Percentiles rank a stretch among this genome's conserved stretches.
Conservation (phyloP, 1,140 invertebrate genomes). For the Helicoverpa zea region DNA sequence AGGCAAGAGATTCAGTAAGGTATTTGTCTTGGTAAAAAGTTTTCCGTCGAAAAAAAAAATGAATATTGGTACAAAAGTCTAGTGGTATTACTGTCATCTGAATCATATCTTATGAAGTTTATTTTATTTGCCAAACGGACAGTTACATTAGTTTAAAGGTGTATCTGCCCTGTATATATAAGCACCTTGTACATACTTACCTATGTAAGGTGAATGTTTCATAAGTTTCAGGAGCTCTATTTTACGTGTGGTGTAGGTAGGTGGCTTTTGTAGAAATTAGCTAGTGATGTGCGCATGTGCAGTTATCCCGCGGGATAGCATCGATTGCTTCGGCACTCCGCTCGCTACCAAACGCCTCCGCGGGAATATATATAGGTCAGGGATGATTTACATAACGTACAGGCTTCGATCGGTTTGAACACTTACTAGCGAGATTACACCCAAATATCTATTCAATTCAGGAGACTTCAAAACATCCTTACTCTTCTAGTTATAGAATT, state of each 20-base stretch:
- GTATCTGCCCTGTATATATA: too few species aligned
- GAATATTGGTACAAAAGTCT: too few species aligned
- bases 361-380: constrained; percentile 73
- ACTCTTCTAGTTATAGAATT: neutral
- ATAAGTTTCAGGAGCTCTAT: neutral
- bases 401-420: neutral
- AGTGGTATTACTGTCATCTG: too few species aligned
- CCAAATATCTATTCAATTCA: neutral
- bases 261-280: neutral
- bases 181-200: neutral
- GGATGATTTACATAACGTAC: constrained; percentile 55
- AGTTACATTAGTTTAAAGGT: too few species aligned
- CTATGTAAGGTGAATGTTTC: neutral
- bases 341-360: constrained; percentile 11
- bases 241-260: constrained; percentile 6
- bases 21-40: too few species aligned
- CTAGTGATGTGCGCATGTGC: constrained; percentile 78
- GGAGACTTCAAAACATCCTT: neutral
- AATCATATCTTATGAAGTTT: too few species aligned
- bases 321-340: constrained; percentile 76
- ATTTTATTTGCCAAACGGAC: too few species aligned
- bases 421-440: neutral
- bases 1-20: too few species aligned
- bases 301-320: constrained; percentile 81
- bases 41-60: too few species aligned